These are phyloP conservation scores for Nowickia ferox DNA, from an alignment of 2,888 invertebrate species.

Conservation along the genomic window DNA sequence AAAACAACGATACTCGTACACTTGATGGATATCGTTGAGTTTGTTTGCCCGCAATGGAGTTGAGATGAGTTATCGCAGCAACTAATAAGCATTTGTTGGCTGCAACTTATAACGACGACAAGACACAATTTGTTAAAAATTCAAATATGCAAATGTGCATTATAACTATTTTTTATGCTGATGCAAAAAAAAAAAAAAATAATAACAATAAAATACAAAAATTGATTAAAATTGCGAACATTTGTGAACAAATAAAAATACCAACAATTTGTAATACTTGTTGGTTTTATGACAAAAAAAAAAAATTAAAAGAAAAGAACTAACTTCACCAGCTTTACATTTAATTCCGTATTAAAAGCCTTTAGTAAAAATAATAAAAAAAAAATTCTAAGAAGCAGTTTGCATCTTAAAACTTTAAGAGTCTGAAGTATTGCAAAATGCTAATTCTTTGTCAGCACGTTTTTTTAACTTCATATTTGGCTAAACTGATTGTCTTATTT, in stretches of 20 bases:
- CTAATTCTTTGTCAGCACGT: constrained; percentile 64
- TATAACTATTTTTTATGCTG: constrained; percentile 11
- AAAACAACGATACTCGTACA: not conserved
- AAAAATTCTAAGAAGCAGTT: constrained; percentile 5
- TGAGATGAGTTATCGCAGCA: constrained; percentile 24
- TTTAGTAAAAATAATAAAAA: not conserved
- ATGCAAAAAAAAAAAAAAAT: constrained; percentile 21
- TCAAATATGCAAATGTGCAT: constrained; percentile 19
- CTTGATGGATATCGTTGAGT: constrained; percentile 20
- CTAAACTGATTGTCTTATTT: constrained; percentile 8
- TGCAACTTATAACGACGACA: constrained; percentile 45
- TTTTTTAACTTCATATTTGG: constrained; percentile 41
- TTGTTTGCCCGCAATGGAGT: not conserved
- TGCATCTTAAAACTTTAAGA: constrained; percentile 43
- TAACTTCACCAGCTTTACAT: constrained; percentile 21
- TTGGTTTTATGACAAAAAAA: constrained; percentile 53
- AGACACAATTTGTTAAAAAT: constrained; percentile 47
- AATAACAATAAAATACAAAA: not conserved
- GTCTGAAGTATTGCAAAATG: constrained; percentile 59
- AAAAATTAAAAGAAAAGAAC: not conserved
- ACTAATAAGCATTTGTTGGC: constrained; percentile 15
- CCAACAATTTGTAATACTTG: constrained; percentile 48
- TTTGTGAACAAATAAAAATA: not conserved
- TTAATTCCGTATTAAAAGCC: constrained; percentile 35
- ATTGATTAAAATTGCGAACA: constrained; percentile 51